Evolutionary conservation across 1,140 invertebrate species (phyloP), one percentile per base, ranked within the genome.

Genomic region (Drosophila asahinai): DNA sequence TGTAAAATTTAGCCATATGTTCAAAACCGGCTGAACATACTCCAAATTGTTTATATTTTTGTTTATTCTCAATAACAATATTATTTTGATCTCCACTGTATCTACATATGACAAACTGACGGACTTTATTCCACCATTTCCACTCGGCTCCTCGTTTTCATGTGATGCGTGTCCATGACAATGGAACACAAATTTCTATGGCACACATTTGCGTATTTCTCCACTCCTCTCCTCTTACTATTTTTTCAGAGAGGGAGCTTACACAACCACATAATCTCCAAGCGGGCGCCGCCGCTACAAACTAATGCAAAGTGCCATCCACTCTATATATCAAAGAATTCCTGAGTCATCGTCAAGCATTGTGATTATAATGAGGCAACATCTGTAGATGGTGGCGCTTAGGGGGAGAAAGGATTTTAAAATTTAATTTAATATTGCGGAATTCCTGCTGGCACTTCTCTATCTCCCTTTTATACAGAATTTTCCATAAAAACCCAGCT

Each of bases 151-250:
- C 65, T 47, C 64, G 71, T 58, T 59, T 73, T 49, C 48, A 71
- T 71, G 57, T 70, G 64, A 64, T 77, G 80, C 80, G 84, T 89
- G 84, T 70, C 72, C 63, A 71, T 72, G 81, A 87, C 83, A 87
- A 87, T 89, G 77, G 64, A 64, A 72, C 51, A 51, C 66, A 70
- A 81, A 80, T 80, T 83, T 87, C 76, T 73, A 62, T 82, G 83
- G 80, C 80, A 80, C 79, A 54, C 61, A 80, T 87, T 84, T 86
- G 67, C 45, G 48, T 65, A 73, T 73, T 70, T 67, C 65, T 40
- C n/a, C 60, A 64, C 65, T 30, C 43, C 43, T 15, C 38, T 52
- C 19, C 48, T 63, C 30, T 38, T 33, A 36, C 49, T 51, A 30
- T 51, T 59, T 40, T 62, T 42, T 25, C 42, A 22, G n/a, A 27